Evolutionary conservation across 1,140 invertebrate species (phyloP).

Genomic region (Drosophila pseudoananassae): DNA sequence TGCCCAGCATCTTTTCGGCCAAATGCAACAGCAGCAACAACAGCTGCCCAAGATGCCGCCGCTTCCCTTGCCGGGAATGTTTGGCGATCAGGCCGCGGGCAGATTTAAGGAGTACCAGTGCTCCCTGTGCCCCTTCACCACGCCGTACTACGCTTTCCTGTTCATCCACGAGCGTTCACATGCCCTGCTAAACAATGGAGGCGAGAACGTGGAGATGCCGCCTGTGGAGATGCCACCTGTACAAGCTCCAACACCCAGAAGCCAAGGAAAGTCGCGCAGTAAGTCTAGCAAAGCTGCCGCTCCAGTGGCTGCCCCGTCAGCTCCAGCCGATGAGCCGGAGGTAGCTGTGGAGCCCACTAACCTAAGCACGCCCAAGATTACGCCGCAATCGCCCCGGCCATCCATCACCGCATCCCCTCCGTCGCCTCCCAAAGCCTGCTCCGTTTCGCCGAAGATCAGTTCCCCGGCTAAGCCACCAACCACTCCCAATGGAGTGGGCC

Average conservation of each 20-base stretch:
- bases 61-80: conserved; percentile 85
- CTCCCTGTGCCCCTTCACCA: conserved; percentile 94
- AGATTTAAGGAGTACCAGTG: conserved; percentile 92
- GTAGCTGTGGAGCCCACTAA: conserved; percentile 57
- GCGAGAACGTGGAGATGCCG: conserved; percentile 38
- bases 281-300: conserved; percentile 24
- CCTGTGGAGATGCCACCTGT: conserved; percentile 33
- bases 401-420: conserved; percentile 21
- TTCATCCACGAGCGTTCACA: conserved; percentile 96
- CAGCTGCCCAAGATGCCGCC: conserved; percentile 55
- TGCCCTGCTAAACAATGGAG: conserved; percentile 70
- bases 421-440: conserved; percentile 39
- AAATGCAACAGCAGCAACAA: conserved; percentile 66
- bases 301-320: conserved; percentile 1
- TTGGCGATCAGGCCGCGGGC: conserved; percentile 84
- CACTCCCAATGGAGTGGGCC: conserved; percentile 50
- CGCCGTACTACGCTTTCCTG: conserved; percentile 93
- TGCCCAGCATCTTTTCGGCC: conserved; percentile 76
- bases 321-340: conserved; percentile 10
- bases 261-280: conserved; percentile 32
- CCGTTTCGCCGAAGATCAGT: conserved; percentile 28
- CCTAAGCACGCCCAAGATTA: conserved; percentile 42
- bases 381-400: conserved; percentile 26
- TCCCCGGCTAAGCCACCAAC: conserved; percentile 21
- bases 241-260: conserved; percentile 1